Evolutionary conservation across 1,140 invertebrate genomes (phyloP).

Genomic region (Maconellicoccus hirsutus): DNA sequence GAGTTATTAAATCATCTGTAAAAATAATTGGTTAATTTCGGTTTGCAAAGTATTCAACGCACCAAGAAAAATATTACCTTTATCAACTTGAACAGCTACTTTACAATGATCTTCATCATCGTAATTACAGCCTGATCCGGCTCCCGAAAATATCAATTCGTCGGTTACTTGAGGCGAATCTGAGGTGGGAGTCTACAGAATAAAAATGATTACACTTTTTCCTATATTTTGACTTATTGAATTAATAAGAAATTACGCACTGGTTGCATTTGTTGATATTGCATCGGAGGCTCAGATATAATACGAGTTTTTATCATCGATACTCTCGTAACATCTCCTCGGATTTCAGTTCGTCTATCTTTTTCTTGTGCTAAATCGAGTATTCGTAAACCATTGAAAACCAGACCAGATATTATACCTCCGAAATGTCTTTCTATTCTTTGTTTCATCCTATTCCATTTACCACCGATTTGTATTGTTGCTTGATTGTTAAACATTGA

Average conservation of each 20-base stretch:
- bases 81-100: conserved; percentile 44
- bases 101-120: conserved; percentile 78
- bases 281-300: background rate
- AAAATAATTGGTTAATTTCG: background rate
- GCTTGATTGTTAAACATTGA: conserved; percentile 87
- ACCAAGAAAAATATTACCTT: too few species aligned
- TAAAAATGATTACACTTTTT: background rate
- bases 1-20: conserved; percentile 74
- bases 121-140: conserved; percentile 72
- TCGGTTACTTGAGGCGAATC: conserved; percentile 64
- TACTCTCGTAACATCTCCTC: conserved; percentile 60
- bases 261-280: conserved; percentile 19
- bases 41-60: background rate
- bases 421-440: conserved; percentile 65
- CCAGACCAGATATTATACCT: conserved; percentile 77
- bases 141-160: conserved; percentile 77
- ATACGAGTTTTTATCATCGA: conserved; percentile 54
- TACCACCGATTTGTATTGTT: conserved; percentile 78
- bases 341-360: conserved; percentile 56
- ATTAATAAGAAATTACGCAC: background rate
- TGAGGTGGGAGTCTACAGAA: conserved; percentile 66
- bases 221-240: background rate
- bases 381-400: conserved; percentile 72
- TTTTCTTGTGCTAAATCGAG: conserved; percentile 73
- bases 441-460: conserved; percentile 51